phyloP scores from a whole-genome alignment of 2,797 vertebrate species.

The Manis javanica region DNA sequence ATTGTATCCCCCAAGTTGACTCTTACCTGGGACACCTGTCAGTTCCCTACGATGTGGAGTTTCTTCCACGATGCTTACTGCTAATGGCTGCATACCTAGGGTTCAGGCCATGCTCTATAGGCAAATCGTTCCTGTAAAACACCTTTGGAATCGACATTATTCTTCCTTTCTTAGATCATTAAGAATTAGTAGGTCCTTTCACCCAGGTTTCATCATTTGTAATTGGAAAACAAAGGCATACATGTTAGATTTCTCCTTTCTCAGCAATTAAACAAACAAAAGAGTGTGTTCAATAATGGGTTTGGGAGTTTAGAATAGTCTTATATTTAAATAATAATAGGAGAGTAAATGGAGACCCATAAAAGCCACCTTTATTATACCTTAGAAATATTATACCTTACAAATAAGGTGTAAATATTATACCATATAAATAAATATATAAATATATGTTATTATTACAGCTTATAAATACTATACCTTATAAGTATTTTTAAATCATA shows the following conservation, averaged over 20 bases:
- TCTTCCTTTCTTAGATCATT: background rate
- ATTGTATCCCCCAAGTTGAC: slow-evolving; percentile 42
- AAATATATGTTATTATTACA: too few relatives aligned
- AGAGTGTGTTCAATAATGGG: background rate
- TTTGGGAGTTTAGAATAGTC: background rate
- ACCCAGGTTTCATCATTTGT: slow-evolving; percentile 8
- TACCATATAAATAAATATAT: too few relatives aligned
- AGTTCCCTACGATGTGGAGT: slow-evolving; percentile 40
- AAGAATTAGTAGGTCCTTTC: slow-evolving; percentile 13
- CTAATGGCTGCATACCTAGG: slow-evolving; percentile 44
- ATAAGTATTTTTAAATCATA: too few relatives aligned
- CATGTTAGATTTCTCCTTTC: background rate
- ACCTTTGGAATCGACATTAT: slow-evolving; percentile 44
- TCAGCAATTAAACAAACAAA: slow-evolving; percentile 14
- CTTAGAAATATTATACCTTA: background rate
- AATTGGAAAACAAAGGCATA: slow-evolving; percentile 33
- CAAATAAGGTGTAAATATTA: background rate
- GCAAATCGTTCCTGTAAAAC: slow-evolving; percentile 58
- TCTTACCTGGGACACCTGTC: slow-evolving; percentile 47
- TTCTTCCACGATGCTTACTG: slow-evolving; percentile 47
- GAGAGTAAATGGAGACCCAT: background rate
- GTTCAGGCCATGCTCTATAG: background rate
- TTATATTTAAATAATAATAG: background rate
- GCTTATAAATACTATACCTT: too few relatives aligned
- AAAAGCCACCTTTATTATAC: background rate